Evolutionary conservation across 2,797 vertebrate genomes (phyloP).

Genomic region (Urocyon cinereoargenteus): DNA sequence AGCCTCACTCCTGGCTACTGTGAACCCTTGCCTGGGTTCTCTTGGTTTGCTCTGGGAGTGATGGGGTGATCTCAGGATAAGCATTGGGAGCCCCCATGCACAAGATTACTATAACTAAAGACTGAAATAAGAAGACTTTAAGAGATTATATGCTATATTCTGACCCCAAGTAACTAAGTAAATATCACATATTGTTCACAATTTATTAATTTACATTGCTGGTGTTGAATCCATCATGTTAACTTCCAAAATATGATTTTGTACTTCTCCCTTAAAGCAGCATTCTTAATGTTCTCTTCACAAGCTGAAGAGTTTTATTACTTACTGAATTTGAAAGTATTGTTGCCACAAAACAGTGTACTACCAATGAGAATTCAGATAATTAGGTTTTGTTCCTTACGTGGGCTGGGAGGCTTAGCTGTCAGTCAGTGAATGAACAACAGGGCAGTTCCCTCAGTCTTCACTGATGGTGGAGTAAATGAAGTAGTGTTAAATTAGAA

Average conservation of each 20-base stretch:
- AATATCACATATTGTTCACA: neutral
- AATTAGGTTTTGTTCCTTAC: neutral
- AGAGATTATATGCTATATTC: neutral
- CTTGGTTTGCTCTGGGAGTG: neutral
- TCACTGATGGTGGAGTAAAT: neutral
- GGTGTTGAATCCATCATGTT: neutral
- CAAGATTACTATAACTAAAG: neutral
- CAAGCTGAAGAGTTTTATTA: neutral
- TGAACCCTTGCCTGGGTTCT: neutral
- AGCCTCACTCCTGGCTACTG: neutral
- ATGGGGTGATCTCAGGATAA: neutral
- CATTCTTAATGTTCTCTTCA: neutral
- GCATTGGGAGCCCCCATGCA: neutral
- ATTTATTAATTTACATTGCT: neutral
- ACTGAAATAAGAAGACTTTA: neutral
- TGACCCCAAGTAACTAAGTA: neutral
- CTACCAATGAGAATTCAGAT: neutral
- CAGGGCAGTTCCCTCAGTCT: neutral
- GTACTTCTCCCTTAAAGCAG: neutral
- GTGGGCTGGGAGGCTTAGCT: neutral
- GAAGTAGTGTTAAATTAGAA: neutral
- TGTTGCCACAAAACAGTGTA: neutral
- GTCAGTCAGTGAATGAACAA: neutral
- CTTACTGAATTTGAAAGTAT: slow-evolving; percentile 10
- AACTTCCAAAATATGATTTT: neutral